phyloP scores from a whole-genome alignment of 2,888 invertebrate species.

The Drosophila pegasa region DNA sequence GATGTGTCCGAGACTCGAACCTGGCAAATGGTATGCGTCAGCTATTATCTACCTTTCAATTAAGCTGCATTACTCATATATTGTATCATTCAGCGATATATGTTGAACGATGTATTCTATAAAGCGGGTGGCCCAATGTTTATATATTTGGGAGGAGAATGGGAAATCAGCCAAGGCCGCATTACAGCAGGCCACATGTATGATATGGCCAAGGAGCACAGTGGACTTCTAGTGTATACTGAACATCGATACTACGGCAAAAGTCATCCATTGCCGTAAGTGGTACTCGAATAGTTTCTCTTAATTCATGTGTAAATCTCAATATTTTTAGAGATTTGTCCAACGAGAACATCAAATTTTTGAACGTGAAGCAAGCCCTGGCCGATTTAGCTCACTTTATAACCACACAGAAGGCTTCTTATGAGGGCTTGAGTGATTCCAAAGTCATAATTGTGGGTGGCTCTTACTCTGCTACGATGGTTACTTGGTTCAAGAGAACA shows the following conservation, averaged over 20 bases:
- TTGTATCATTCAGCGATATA: conserved; percentile 85
- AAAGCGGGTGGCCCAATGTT: conserved; percentile 87
- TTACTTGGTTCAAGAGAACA: conserved; percentile 88
- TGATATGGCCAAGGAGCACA: conserved; percentile 86
- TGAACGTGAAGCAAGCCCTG: conserved; percentile 88
- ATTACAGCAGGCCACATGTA: conserved; percentile 87
- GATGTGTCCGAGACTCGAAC: conserved; percentile 86
- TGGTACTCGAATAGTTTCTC: background rate
- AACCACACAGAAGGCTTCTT: conserved; percentile 83
- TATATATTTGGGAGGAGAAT: conserved; percentile 90
- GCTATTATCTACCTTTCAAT: conserved; percentile 15
- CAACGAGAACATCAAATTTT: conserved; percentile 87
- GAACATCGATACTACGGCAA: conserved; percentile 94
- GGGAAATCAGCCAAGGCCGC: conserved; percentile 87
- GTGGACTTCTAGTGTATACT: conserved; percentile 89
- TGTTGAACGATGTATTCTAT: conserved; percentile 85
- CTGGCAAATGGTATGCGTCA: conserved; percentile 85
- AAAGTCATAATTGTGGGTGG: conserved; percentile 87
- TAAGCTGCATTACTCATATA: background rate
- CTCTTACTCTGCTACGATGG: conserved; percentile 89
- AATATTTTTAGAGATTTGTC: conserved; percentile 85
- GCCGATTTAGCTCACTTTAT: conserved; percentile 89
- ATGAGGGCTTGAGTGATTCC: conserved; percentile 82
- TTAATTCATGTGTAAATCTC: background rate
- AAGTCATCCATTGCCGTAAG: conserved; percentile 89